A percentile compares a stretch with the other conserved stretches of the same genome.
These are phyloP conservation scores for Sebastes schlegelii DNA, from an alignment of 2,113 vertebrate species.

Conservation along the genomic window DNA sequence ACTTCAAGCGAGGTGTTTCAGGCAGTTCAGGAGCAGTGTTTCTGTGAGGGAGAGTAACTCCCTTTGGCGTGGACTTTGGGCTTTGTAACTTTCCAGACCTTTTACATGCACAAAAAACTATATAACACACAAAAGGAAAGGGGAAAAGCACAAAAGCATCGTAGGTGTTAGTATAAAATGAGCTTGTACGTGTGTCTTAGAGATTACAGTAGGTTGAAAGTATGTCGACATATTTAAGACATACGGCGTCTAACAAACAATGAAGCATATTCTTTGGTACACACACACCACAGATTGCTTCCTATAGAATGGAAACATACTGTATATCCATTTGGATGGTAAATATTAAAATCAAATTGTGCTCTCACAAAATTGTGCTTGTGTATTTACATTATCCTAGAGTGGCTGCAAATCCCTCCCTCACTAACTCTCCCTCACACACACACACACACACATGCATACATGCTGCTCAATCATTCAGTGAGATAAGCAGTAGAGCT, in stretches of 20 bases:
- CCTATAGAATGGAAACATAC: neutral
- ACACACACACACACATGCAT: conserved; percentile 36
- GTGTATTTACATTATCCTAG: conserved; percentile 16
- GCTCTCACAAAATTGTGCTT: conserved; percentile 30
- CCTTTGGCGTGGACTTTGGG: too few species aligned
- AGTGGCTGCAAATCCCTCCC: conserved; percentile 13
- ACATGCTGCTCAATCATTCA: conserved; percentile 45
- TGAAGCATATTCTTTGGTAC: neutral
- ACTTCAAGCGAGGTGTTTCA: too few species aligned
- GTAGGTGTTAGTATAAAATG: neutral
- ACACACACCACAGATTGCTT: conserved; percentile 11
- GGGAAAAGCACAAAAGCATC: too few species aligned
- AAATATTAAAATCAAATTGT: conserved; percentile 47
- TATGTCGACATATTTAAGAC: neutral
- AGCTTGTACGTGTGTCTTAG: neutral
- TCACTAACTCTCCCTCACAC: neutral
- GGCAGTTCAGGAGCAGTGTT: too few species aligned
- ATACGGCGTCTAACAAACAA: neutral
- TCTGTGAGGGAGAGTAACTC: too few species aligned
- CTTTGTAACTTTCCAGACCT: too few species aligned
- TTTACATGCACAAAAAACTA: too few species aligned
- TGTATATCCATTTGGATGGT: conserved; percentile 3
- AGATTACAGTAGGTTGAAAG: neutral
- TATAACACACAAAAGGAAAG: too few species aligned
- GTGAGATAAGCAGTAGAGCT: conserved; percentile 67